phyloP scores from a whole-genome alignment of 2,113 vertebrate genomes.

The Tachysurus fulvidraco region DNA sequence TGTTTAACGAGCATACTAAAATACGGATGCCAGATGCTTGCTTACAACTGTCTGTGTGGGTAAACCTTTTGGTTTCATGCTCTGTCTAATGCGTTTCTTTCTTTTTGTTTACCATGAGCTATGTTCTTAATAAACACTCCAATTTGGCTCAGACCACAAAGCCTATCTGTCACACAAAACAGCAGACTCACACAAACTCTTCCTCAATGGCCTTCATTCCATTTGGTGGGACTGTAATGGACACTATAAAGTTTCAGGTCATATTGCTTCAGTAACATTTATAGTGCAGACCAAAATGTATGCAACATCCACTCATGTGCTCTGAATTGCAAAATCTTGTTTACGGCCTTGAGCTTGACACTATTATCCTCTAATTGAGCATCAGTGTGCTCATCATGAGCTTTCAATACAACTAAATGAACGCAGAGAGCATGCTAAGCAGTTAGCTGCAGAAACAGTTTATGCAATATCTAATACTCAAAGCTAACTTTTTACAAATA shows the following conservation, averaged over 20 bases:
- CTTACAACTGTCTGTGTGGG: constrained; percentile 7
- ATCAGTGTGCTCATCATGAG: constrained; percentile 69
- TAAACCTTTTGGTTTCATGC: constrained; percentile 23
- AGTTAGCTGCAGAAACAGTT: constrained; percentile 45
- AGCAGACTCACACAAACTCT: constrained; percentile 27
- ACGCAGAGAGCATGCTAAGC: constrained; percentile 54
- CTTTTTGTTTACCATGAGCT: constrained; percentile 34
- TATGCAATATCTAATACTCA: constrained; percentile 18
- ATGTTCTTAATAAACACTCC: constrained; percentile 36
- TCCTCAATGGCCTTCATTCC: constrained; percentile 68
- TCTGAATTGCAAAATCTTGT: constrained; percentile 66
- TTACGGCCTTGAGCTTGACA: constrained; percentile 59
- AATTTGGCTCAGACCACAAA: constrained; percentile 30
- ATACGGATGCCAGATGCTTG: constrained; percentile 39
- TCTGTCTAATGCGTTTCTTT: constrained; percentile 19
- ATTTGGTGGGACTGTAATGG: constrained; percentile 44
- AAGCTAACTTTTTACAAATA: neutral
- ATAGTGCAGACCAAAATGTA: constrained; percentile 29
- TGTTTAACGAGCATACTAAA: constrained; percentile 30
- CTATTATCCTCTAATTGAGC: constrained; percentile 58
- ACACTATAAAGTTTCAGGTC: constrained; percentile 54
- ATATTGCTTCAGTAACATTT: constrained; percentile 44
- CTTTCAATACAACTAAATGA: constrained; percentile 59
- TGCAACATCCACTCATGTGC: constrained; percentile 41
- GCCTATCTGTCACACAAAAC: constrained; percentile 34